Evolutionary conservation across 2,888 invertebrate genomes (phyloP).

Genomic region (Dynastes hyllus): DNA sequence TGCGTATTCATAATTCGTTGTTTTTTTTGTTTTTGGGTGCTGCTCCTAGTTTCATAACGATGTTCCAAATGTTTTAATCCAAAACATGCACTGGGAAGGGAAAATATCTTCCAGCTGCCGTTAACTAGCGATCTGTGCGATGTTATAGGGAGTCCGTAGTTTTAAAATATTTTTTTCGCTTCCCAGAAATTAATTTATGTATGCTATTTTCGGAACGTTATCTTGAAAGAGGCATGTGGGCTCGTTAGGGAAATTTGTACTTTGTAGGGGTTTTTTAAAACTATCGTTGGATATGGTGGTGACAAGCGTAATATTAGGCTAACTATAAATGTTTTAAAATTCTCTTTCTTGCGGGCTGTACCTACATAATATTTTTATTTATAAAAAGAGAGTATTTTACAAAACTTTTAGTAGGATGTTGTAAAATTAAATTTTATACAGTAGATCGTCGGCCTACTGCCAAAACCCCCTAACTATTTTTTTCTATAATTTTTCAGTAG

Average conservation of each 20-base stretch:
- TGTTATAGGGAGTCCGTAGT: background rate
- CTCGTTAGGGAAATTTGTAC: conserved; percentile 10
- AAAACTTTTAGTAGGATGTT: too few species aligned
- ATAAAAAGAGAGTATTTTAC: too few species aligned
- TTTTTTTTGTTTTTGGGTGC: too few species aligned
- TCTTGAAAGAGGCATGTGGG: background rate
- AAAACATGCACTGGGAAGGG: background rate
- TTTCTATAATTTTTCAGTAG: too few species aligned
- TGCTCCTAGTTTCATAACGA: background rate
- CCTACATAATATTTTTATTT: too few species aligned
- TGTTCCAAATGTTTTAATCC: conserved; percentile 12
- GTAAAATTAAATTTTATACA: too few species aligned
- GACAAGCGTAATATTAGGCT: too few species aligned
- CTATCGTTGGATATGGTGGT: background rate
- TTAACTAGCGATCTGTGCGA: background rate
- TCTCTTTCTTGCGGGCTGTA: too few species aligned
- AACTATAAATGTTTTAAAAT: too few species aligned
- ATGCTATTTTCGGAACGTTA: background rate
- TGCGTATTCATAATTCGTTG: too few species aligned
- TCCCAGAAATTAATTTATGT: conserved; percentile 4
- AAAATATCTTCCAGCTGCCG: conserved; percentile 12
- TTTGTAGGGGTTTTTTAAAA: background rate
- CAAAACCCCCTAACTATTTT: too few species aligned
- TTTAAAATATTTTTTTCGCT: conserved; percentile 4
- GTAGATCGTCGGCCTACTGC: too few species aligned